Evolutionary conservation across 2,888 invertebrate species (phyloP), one percentile per base, ranked within the genome.

Genomic region (Thumatha senex): DNA sequence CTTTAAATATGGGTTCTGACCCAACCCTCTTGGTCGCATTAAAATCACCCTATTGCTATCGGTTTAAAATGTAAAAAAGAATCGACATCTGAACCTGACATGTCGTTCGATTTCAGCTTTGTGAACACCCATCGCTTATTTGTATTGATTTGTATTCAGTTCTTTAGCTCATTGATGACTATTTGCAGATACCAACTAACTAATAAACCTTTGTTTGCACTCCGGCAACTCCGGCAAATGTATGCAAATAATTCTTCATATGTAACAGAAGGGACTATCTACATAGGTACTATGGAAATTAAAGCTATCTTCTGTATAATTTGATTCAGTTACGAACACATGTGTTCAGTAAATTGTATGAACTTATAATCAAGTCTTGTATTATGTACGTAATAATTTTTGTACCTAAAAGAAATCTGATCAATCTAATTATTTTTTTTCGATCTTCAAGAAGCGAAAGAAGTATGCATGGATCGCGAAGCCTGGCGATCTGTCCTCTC

Each of bases 1-100:
- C 75, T 81, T 74, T 73, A 48, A 70, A 71, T 72, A 58, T 57
- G 58, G 56, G 58, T 61, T 24, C 44, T 41, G 44, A 54, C 38
- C 49, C 51, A 49, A 53, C 63, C 70, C 70, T 69, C 75, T 77
- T 74, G 72, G 39, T 55, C 58, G 54, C 48, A 55, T 54, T 63
- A 61, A 66, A 68, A 66, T 52, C 58, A 56, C 78, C 66, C 70
- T 77, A 61, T 54, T 58, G 58, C 67, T 72, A 83, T 86, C 81
- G 83, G 86, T 86, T 84, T 79, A 84, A 85, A 87, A 86, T 84
- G 83, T 80, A 84, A 85, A 83, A 84, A 82, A 80, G 75, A 77
- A 86, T 86, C 81, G 83, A 84, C 76, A 76, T 78, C 67, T 67
- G 67, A 66, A 43, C 53, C 47, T 69, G 70, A 67, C 82, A 65